Percentiles rank a stretch among this genome's conserved stretches.
These are phyloP conservation scores for Sphyrna mokarran DNA, from an alignment of 2,113 vertebrate species.

Conservation along the genomic window DNA sequence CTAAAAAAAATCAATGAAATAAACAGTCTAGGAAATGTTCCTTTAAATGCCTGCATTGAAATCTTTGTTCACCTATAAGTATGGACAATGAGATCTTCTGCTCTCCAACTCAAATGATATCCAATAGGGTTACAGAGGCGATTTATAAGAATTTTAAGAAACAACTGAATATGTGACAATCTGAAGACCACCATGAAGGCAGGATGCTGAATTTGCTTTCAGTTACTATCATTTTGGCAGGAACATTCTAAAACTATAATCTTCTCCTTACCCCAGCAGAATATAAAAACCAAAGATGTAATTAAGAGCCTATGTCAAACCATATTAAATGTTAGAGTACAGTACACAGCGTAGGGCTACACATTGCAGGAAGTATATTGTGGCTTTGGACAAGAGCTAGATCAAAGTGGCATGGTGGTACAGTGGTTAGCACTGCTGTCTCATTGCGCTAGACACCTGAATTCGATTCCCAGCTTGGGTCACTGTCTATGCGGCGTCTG, in stretches of 20 bases:
- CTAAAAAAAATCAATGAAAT: not conserved
- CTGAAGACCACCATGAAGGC: not conserved
- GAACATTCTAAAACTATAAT: not conserved
- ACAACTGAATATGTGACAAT: not conserved
- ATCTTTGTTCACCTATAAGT: not conserved
- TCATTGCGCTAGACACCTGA: too few species aligned
- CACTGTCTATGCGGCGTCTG: too few species aligned
- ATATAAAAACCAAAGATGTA: not conserved
- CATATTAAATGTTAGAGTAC: not conserved
- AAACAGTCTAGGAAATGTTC: not conserved
- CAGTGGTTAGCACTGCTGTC: too few species aligned
- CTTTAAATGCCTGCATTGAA: not conserved
- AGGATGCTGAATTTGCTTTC: not conserved
- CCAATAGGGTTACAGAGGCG: not conserved
- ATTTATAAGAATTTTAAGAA: not conserved
- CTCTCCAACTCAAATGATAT: not conserved
- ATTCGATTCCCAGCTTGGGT: too few species aligned
- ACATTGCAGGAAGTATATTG: not conserved
- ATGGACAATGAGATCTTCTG: not conserved
- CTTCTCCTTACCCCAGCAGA: not conserved
- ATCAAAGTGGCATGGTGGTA: too few species aligned
- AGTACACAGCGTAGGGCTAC: not conserved
- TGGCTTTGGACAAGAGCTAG: not conserved
- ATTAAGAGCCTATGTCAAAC: not conserved
- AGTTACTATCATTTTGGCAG: not conserved